Evolutionary conservation across 1,140 invertebrate genomes (phyloP).

Genomic region (Drosophila dunni): DNA sequence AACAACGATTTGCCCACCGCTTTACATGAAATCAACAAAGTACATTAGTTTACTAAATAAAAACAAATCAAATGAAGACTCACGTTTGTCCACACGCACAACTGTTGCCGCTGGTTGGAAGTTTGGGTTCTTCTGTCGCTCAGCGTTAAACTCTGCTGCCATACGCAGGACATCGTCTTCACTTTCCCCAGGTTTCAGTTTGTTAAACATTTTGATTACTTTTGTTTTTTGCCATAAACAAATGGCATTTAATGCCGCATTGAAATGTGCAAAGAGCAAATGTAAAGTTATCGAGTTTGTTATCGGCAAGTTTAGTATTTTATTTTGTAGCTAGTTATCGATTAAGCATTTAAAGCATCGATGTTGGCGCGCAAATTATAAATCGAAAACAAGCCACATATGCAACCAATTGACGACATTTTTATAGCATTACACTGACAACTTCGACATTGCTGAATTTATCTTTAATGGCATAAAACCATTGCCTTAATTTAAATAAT

Average conservation of each 20-base stretch:
- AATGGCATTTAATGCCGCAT: slow-evolving; percentile 21
- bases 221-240: slow-evolving; percentile 15
- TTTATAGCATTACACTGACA: too few relatives aligned
- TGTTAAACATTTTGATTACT: slow-evolving; percentile 85
- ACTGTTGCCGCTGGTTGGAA: slow-evolving; percentile 87
- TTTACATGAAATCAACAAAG: slow-evolving; percentile 15
- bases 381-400: too few relatives aligned
- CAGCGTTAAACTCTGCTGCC: slow-evolving; percentile 88
- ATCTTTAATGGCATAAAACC: too few relatives aligned
- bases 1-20: slow-evolving; percentile 72
- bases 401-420: too few relatives aligned
- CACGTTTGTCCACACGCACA: slow-evolving; percentile 85
- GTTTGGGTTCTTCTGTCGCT: slow-evolving; percentile 85
- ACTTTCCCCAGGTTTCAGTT: slow-evolving; percentile 88
- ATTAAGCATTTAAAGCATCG: neutral
- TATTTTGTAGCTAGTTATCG: neutral
- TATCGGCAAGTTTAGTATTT: too few relatives aligned
- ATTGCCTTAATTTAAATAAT: too few relatives aligned
- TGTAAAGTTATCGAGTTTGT: too few relatives aligned
- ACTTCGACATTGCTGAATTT: too few relatives aligned
- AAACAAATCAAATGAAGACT: neutral
- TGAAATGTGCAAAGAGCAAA: too few relatives aligned
- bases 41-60: neutral
- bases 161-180: slow-evolving; percentile 89
- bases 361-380: too few relatives aligned